Conservation (phyloP, 35 echinoderm and acorn worm genomes). For the Apostichopus parvimensis region DNA sequence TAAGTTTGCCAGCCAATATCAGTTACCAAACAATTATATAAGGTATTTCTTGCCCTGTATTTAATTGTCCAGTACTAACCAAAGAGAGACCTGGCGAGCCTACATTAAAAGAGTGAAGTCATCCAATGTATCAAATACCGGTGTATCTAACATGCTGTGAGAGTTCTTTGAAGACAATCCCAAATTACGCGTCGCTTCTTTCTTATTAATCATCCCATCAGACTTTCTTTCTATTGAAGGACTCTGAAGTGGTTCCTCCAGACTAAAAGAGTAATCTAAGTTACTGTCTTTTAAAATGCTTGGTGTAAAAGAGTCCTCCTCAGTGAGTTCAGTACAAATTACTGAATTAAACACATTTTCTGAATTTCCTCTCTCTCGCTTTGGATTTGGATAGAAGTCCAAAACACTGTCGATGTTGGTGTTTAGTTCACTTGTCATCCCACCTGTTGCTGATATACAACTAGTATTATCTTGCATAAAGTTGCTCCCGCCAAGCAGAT, state of each 20-base stretch:
- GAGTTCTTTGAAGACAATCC: background rate
- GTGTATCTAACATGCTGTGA: background rate
- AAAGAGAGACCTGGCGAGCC: too few species aligned
- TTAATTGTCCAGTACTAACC: too few species aligned
- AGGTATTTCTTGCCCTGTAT: too few species aligned
- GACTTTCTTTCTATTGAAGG: background rate
- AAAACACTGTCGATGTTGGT: background rate
- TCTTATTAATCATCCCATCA: background rate
- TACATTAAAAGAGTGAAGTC: background rate
- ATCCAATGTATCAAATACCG: conserved; percentile 1
- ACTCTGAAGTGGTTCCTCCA: background rate
- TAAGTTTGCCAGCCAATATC: too few species aligned
- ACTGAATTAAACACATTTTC: background rate
- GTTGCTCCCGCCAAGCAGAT: too few species aligned
- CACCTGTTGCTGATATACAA: too few species aligned
- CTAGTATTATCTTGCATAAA: too few species aligned
- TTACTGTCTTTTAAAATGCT: background rate
- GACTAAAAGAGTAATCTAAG: background rate
- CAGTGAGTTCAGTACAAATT: background rate
- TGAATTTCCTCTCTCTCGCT: background rate
- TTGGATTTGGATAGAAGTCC: background rate
- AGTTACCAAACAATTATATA: too few species aligned
- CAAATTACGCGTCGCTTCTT: background rate
- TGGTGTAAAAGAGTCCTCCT: background rate
- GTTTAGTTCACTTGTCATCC: too few species aligned